Conservation (phyloP, 2,797 vertebrate species). For the Lycodopsis pacificus region DNA sequence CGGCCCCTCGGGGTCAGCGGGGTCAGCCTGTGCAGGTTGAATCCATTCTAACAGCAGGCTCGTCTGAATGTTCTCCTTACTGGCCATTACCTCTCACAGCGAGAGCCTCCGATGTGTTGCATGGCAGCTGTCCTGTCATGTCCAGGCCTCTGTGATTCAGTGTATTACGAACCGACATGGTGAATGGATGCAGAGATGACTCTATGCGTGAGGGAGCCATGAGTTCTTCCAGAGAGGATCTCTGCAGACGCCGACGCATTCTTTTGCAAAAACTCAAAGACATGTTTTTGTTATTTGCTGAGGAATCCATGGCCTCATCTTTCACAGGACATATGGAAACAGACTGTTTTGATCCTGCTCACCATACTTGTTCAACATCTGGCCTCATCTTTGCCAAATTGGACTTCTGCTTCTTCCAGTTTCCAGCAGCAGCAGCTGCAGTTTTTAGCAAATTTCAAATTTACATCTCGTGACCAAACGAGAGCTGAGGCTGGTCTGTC, state of each 20-base stretch:
- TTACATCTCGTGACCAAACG: neutral
- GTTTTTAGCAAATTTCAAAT: neutral
- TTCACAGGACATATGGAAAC: neutral
- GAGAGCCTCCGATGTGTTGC: conserved; percentile 30
- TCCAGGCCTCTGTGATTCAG: conserved; percentile 37
- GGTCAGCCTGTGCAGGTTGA: conserved; percentile 47
- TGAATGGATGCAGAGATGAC: conserved; percentile 4
- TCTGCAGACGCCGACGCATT: conserved; percentile 29
- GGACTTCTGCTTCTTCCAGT: conserved; percentile 2
- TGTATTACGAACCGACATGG: conserved; percentile 28
- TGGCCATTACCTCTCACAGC: conserved; percentile 45
- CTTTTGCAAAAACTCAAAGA: conserved; percentile 23
- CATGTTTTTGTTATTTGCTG: conserved; percentile 31
- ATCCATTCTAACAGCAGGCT: conserved; percentile 48
- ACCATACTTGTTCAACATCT: neutral
- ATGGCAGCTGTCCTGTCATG: conserved; percentile 63
- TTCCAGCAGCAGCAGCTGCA: conserved; percentile 11
- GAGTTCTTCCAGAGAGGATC: conserved; percentile 16
- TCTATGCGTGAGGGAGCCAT: conserved; percentile 12
- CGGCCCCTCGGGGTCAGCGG: conserved; percentile 42
- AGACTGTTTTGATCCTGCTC: neutral
- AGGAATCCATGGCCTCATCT: conserved; percentile 24
- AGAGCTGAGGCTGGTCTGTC: neutral
- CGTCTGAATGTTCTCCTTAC: conserved; percentile 37
- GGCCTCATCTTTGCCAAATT: neutral